Percentiles rank a stretch among this genome's conserved stretches.
phyloP scores from a whole-genome alignment of 92 coral and sea anemone species.

The Blastomussa wellsi region DNA sequence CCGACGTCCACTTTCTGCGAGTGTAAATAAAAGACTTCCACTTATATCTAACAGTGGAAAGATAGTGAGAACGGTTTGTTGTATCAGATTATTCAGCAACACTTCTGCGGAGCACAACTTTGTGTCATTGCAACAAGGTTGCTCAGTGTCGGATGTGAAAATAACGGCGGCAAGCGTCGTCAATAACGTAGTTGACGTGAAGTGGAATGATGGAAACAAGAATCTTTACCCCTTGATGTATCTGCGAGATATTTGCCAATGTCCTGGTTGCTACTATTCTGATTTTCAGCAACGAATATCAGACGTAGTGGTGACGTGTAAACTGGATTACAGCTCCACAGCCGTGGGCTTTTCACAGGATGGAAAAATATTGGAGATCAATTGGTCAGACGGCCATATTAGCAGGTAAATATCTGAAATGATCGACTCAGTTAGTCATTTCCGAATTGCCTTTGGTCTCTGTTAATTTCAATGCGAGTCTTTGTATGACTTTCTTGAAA shows the following conservation, averaged over 20 bases:
- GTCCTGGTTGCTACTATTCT: not conserved
- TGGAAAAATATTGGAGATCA: not conserved
- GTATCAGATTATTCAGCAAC: not conserved
- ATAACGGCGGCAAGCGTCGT: not conserved
- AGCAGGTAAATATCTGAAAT: too few relatives aligned
- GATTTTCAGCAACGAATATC: not conserved
- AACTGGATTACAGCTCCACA: not conserved
- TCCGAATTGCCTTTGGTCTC: too few relatives aligned
- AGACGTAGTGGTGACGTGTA: not conserved
- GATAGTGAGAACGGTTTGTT: not conserved
- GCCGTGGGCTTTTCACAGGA: not conserved
- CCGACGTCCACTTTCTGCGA: not conserved
- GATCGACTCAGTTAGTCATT: too few relatives aligned
- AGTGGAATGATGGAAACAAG: not conserved
- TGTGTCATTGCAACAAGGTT: not conserved
- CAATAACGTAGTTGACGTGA: not conserved
- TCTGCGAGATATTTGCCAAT: not conserved
- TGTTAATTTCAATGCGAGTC: too few relatives aligned
- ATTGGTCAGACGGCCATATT: not conserved
- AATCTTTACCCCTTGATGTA: not conserved
- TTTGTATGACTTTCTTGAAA: too few relatives aligned
- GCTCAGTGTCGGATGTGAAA: not conserved
- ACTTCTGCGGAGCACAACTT: not conserved
- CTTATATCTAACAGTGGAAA: not conserved
- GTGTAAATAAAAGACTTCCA: not conserved